These are phyloP conservation scores for Drosophila incognita DNA, from an alignment of 2,888 invertebrate species.

Conservation along the genomic window DNA sequence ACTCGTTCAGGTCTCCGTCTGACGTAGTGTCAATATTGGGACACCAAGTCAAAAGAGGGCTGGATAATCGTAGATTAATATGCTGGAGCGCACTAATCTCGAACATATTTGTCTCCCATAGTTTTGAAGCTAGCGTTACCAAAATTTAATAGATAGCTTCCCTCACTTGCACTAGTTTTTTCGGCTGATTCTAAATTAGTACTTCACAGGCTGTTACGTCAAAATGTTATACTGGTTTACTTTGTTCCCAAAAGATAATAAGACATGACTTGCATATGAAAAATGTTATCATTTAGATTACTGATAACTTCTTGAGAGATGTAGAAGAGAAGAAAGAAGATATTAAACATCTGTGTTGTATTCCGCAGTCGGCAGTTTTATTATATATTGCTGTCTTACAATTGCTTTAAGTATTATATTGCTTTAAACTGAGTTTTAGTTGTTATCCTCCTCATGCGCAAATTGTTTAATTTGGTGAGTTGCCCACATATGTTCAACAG, in stretches of 20 bases:
- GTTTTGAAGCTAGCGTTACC: background rate
- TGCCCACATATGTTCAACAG: conserved; percentile 56
- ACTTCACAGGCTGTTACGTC: background rate
- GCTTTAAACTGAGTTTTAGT: conserved; percentile 36
- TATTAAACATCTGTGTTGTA: background rate
- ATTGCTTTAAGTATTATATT: conserved; percentile 43
- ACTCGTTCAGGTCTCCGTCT: background rate
- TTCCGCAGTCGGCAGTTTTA: background rate
- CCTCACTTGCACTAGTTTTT: background rate
- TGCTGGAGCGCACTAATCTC: background rate
- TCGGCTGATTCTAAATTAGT: background rate
- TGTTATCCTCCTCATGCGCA: conserved; percentile 18
- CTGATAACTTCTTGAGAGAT: background rate
- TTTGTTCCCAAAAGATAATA: background rate
- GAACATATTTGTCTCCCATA: background rate
- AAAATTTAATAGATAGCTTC: background rate
- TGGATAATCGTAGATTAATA: background rate
- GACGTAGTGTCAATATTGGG: background rate
- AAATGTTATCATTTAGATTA: background rate
- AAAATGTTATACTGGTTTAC: background rate
- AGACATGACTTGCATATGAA: background rate
- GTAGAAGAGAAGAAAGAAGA: background rate
- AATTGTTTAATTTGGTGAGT: conserved; percentile 62
- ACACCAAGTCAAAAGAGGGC: background rate
- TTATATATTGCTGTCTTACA: conserved; percentile 24